A percentile compares a stretch with the other conserved stretches of the same genome.
Conservation (phyloP, 1,140 invertebrate genomes). For the Drosophila novamexicana region DNA sequence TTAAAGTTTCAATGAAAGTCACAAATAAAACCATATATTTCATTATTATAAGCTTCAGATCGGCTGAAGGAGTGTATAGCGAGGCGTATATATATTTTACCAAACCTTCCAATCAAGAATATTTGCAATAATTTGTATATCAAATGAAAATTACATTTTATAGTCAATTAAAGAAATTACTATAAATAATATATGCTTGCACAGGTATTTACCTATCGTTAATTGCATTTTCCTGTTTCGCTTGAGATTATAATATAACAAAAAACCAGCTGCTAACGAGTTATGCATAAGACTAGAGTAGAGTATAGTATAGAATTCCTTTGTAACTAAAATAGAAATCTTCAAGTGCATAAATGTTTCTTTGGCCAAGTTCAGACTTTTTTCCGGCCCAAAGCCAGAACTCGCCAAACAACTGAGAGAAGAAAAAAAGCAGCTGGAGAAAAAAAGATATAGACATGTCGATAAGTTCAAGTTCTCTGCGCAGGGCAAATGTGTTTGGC, state of each 20-base stretch:
- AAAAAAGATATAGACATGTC: slow-evolving; percentile 14
- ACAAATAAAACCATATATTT: too few relatives aligned
- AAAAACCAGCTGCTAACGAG: neutral
- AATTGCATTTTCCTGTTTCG: neutral
- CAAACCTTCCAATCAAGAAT: too few relatives aligned
- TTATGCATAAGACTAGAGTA: neutral
- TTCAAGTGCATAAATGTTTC: neutral
- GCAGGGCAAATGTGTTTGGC: neutral
- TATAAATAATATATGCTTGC: too few relatives aligned
- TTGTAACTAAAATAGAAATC: neutral
- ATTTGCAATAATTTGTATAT: too few relatives aligned
- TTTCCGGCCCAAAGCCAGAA: neutral
- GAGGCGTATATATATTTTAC: too few relatives aligned
- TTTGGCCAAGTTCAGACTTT: neutral
- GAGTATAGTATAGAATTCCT: neutral
- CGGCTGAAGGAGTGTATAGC: too few relatives aligned
- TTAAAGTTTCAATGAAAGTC: too few relatives aligned
- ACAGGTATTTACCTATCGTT: too few relatives aligned
- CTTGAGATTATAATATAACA: neutral
- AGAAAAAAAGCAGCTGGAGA: neutral
- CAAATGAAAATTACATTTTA: too few relatives aligned
- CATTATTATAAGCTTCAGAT: too few relatives aligned
- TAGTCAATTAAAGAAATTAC: too few relatives aligned
- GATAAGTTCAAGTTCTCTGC: slow-evolving; percentile 25
- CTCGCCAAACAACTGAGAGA: slow-evolving; percentile 10